Base-by-base conservation (phyloP, 2,797 vertebrate genomes). In the Melopsittacus undulatus region DNA sequence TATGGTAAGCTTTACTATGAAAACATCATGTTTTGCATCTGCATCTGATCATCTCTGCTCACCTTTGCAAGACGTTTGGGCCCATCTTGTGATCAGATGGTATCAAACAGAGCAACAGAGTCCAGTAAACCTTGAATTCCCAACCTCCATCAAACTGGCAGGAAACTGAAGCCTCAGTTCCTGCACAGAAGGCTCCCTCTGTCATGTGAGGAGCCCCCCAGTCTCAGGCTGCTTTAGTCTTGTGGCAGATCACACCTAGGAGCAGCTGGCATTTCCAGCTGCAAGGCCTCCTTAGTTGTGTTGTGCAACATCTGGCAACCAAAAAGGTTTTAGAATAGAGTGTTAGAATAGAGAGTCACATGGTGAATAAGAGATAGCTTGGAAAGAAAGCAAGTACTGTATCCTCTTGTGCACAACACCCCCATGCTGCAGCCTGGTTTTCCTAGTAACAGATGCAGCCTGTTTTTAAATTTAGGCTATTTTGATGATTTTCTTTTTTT, bases 341-440 rank as follows among this genome's bases (percentile, higher is more conserved):
- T 81, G 22, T 84, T 91, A 64, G n/a, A 94, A 70, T 79, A 36
- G 51, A 40, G 67, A 26, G 54, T 88, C 94, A 89, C 83, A 52
- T 90, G 83, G 59, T 79, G 45, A 27, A 32, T 75, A 56, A 75
- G 62, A 63, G 45, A 54, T 22, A 87, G 51, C 61, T 87, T 79
- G 49, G 85, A 70, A 89, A 92, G 90, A 94, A 92, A 83, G 75
- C 68, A 54, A 84, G 56, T 70, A 70, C 52, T 95, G 64, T 89
- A 48, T 85, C 22, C 38, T 80, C 52, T 42, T 74, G 24, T 64
- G 64, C 88, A 73, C 61, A 57, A 17, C n/a, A 36, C 75, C 56
- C 52, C 49, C 11, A 5, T 49, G 56, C 72, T 62, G 30, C 3
- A 2, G 27, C 74, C 83, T 63, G 36, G 4, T 83, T 89, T 92